These are phyloP conservation scores for Melolontha melolontha DNA, from an alignment of 2,888 invertebrate species.

Conservation along the genomic window DNA sequence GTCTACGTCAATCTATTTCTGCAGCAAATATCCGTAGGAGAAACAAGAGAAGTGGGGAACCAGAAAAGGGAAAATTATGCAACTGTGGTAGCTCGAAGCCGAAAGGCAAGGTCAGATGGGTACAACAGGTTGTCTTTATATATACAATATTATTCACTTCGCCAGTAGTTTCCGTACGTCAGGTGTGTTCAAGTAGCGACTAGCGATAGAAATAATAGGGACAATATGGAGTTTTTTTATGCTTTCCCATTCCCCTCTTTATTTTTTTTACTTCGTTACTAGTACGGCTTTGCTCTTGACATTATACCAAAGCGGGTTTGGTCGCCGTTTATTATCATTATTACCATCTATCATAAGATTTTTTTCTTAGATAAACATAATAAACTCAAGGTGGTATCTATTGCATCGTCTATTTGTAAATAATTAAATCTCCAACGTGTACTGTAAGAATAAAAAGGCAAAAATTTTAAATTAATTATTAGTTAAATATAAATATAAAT, in stretches of 20 bases:
- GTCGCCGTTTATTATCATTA: conserved; percentile 5
- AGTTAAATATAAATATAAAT: too few relatives aligned
- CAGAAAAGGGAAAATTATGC: conserved; percentile 50
- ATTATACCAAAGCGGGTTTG: conserved; percentile 25
- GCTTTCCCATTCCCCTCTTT: conserved; percentile 7
- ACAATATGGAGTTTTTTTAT: conserved; percentile 26
- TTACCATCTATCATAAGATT: conserved; percentile 13
- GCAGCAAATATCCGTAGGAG: conserved; percentile 3
- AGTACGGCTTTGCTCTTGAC: conserved; percentile 15
- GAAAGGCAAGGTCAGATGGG: conserved; percentile 51
- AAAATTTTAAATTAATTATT: too few relatives aligned
- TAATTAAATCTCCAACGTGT: too few relatives aligned
- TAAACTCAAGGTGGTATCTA: conserved; percentile 3
- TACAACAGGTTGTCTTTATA: conserved; percentile 49
- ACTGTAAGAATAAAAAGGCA: too few relatives aligned
- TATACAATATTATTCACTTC: conserved; percentile 28
- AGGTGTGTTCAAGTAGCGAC: conserved; percentile 20
- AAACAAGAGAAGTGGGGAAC: conserved; percentile 38
- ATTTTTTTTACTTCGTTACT: background rate
- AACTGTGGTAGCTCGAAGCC: conserved; percentile 48
- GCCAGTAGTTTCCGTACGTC: conserved; percentile 29
- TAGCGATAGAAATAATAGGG: conserved; percentile 32
- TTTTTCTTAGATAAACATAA: conserved; percentile 7
- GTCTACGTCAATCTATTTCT: conserved; percentile 3
- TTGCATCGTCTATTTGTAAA: too few relatives aligned